These are phyloP conservation scores for Chloropsis hardwickii DNA, from an alignment of 2,113 vertebrate species.

Conservation along the genomic window DNA sequence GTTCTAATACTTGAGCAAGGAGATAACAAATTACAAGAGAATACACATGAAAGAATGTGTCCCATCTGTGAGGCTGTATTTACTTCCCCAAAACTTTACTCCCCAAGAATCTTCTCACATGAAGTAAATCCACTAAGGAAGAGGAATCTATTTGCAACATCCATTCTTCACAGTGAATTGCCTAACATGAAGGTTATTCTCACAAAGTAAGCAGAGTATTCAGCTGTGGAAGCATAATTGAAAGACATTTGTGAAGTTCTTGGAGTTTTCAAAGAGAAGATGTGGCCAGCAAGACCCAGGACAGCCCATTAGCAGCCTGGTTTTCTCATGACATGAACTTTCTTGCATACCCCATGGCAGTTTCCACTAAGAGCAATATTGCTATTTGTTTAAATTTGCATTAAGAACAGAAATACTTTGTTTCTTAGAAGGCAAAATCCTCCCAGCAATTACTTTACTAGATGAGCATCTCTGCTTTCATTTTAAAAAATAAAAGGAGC, in stretches of 20 bases:
- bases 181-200: neutral
- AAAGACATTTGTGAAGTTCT: neutral
- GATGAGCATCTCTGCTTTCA: neutral
- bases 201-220: neutral
- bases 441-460: neutral
- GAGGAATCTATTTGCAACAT: neutral
- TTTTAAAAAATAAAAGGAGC: conserved; percentile 4
- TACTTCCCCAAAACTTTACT: neutral
- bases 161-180: neutral
- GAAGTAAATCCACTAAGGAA: neutral
- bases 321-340: neutral
- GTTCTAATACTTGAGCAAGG: neutral
- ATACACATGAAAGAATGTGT: neutral
- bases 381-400: conserved; percentile 20
- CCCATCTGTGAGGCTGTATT: neutral
- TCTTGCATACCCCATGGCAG: neutral
- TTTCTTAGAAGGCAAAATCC: conserved; percentile 24
- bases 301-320: neutral
- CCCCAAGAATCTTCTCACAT: neutral
- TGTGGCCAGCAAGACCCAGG: neutral
- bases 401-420: conserved; percentile 11
- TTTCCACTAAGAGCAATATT: neutral
- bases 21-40: neutral
- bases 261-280: neutral
- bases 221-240: neutral